phyloP scores from a whole-genome alignment of 2,113 vertebrate genomes.

The Polypterus senegalus region DNA sequence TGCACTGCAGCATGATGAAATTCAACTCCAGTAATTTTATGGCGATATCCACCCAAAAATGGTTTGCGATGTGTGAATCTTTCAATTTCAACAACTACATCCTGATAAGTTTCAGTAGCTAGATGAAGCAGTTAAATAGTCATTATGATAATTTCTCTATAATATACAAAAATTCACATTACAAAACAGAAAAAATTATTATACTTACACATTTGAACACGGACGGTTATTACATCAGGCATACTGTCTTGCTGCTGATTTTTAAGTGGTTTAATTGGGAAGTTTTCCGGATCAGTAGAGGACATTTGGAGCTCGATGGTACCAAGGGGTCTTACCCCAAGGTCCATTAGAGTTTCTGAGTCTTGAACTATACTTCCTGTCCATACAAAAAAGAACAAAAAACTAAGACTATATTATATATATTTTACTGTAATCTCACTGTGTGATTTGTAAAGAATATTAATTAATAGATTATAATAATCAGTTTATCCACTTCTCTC shows the following conservation, averaged over 20 bases:
- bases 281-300: slow-evolving; percentile 31
- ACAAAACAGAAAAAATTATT: slow-evolving; percentile 12
- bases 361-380: slow-evolving; percentile 47
- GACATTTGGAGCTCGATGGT: slow-evolving; percentile 52
- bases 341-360: slow-evolving; percentile 39
- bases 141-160: no score
- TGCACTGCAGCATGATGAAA: slow-evolving; percentile 79
- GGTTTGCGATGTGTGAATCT: slow-evolving; percentile 54
- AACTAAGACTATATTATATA: neutral
- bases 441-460: no score
- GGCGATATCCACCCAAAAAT: slow-evolving; percentile 81
- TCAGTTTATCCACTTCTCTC: no score
- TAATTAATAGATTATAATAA: no score
- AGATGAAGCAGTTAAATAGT: neutral
- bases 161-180: slow-evolving; percentile 13
- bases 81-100: slow-evolving; percentile 65
- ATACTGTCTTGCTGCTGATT: slow-evolving; percentile 40
- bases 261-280: slow-evolving; percentile 30
- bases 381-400: slow-evolving; percentile 16
- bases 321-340: slow-evolving; percentile 46
- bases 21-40: slow-evolving; percentile 58
- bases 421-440: no score
- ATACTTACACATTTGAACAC: slow-evolving; percentile 53
- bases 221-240: slow-evolving; percentile 65
- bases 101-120: slow-evolving; percentile 44